Evolutionary conservation across 2,797 vertebrate species (phyloP).

Genomic region (Eupleurogrammus muticus): DNA sequence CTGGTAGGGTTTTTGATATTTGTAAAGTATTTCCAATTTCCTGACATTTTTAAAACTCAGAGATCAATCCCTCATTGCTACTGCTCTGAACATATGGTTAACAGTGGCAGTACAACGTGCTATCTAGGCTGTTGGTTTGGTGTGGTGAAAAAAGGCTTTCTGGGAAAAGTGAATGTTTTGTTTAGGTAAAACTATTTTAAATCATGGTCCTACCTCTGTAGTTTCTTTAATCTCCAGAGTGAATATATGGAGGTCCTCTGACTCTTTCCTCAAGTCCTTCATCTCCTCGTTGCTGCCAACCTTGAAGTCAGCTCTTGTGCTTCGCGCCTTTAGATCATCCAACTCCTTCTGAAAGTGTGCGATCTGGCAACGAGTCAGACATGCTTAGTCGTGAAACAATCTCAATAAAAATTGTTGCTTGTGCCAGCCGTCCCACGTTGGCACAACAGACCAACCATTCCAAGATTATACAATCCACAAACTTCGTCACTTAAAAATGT

Average conservation of each 20-base stretch:
- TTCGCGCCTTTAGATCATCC: conserved; percentile 91
- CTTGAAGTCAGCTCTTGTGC: conserved; percentile 87
- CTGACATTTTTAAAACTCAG: too few species aligned
- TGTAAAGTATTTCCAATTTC: too few species aligned
- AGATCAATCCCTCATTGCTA: too few species aligned
- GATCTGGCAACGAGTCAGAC: conserved; percentile 84
- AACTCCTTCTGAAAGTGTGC: conserved; percentile 96
- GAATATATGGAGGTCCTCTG: conserved; percentile 89
- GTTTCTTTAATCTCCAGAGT: conserved; percentile 95
- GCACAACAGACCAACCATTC: too few species aligned
- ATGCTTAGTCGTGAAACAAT: background rate
- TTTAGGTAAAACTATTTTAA: background rate
- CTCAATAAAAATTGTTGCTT: background rate
- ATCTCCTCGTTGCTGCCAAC: conserved; percentile 91
- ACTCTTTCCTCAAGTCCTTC: conserved; percentile 88
- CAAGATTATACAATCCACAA: background rate
- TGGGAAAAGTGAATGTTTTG: too few species aligned
- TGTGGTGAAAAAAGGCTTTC: too few species aligned
- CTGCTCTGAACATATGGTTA: too few species aligned
- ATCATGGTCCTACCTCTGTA: conserved; percentile 87
- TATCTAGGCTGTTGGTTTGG: too few species aligned
- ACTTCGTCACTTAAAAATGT: background rate
- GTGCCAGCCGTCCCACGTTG: background rate
- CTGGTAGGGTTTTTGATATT: too few species aligned
- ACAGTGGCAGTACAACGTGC: too few species aligned